Evolutionary conservation across 2,113 vertebrate genomes (phyloP), one percentile per base, ranked within the genome.

Genomic region (Otocyon megalotis): DNA sequence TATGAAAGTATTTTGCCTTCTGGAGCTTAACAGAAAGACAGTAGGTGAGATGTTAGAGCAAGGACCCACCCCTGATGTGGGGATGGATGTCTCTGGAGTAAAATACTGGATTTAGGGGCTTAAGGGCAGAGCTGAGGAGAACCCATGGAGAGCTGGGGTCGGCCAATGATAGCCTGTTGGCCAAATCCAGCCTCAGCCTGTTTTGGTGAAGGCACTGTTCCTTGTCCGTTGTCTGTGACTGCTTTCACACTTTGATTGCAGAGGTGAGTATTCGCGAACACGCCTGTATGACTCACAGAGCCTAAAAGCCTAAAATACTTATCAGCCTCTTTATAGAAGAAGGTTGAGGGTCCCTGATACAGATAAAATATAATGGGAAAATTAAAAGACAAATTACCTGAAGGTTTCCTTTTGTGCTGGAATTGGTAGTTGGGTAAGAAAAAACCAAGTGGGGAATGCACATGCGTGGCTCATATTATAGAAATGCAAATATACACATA

Each of bases 1-100:
- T 76, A 30, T 30, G 79, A 60, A 76, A 77, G 26, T 69, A 60
- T 26, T 92, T 96, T 93, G 54, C 12, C 4, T 96, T 76, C 43
- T 97, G 9, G 69, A 53, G 6, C 32, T 88, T 87, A 32, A n/a
- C 12, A 8, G n/a, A 37, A 79, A 69, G 67, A n/a, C 26, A 90
- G 82, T 20, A 60, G 50, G 17, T 81, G n/a, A 76, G 79, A 43
- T 63, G 48, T 67, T 77, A 50, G 62, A 50, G 80, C 20, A 84
- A 16, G 15, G 26, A 69, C 43, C 43, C 43, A 43, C 43, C 43
- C 43, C 32, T 69, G 32, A 74, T 71, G 58, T 48, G 80, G 53
- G 54, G 71, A 15, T 62, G 12, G 26, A 12, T 88, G 22, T 88
- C 69, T 92, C 67, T 15, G 28, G 80, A 95, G 67, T 13, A 48